Evolutionary conservation across 1,140 invertebrate genomes (phyloP).

Genomic region (Hetaerina americana): DNA sequence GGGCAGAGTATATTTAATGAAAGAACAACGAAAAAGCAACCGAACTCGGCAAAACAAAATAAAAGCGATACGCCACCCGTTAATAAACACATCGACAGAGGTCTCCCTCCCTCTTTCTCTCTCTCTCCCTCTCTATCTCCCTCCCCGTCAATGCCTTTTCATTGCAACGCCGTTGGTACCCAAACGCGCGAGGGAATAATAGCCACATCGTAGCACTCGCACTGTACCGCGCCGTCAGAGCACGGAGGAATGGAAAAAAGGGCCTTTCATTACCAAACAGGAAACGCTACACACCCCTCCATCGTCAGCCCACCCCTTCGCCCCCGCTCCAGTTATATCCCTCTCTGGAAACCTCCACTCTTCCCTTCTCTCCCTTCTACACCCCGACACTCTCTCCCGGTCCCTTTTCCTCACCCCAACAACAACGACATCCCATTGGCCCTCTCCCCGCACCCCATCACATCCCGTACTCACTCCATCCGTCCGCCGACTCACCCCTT

Average conservation of each 20-base stretch:
- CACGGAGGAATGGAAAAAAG: background rate
- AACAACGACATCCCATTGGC: too few species aligned
- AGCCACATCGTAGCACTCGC: background rate
- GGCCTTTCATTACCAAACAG: background rate
- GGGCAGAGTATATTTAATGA: too few species aligned
- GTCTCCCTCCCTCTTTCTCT: background rate
- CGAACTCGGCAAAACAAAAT: background rate
- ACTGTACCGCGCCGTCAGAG: background rate
- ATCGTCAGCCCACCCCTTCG: background rate
- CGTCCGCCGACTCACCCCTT: too few species aligned
- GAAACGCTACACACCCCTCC: background rate
- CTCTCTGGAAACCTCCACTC: too few species aligned
- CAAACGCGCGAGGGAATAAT: background rate
- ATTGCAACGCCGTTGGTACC: background rate
- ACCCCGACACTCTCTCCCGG: too few species aligned
- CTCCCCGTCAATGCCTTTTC: background rate
- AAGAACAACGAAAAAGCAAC: background rate
- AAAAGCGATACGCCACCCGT: background rate
- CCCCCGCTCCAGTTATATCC: too few species aligned
- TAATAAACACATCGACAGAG: background rate
- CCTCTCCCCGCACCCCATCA: too few species aligned
- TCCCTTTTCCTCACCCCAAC: too few species aligned
- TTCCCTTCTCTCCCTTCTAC: too few species aligned
- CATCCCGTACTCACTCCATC: too few species aligned
- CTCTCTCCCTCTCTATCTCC: background rate